Percentiles rank a stretch among this genome's conserved stretches.
phyloP scores from a whole-genome alignment of 2,113 vertebrate species.

The Aphelocoma coerulescens region DNA sequence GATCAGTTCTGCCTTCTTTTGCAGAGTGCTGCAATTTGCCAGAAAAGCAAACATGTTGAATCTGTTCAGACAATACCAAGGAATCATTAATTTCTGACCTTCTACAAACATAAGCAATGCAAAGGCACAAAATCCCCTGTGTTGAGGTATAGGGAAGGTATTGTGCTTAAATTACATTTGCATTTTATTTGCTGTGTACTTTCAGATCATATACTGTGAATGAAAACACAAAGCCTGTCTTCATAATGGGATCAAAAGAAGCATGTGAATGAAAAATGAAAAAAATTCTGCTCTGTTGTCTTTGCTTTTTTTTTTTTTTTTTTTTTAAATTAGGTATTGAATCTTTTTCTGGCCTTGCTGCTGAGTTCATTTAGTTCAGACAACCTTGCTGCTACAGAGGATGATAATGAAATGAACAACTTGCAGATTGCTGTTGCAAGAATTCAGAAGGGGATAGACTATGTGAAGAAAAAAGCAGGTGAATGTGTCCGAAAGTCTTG shows the following conservation, averaged over 20 bases:
- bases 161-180: background rate
- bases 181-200: background rate
- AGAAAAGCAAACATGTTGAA: background rate
- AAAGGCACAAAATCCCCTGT: background rate
- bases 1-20: background rate
- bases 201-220: background rate
- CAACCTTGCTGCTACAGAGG: constrained; percentile 83
- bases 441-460: constrained; percentile 82
- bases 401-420: constrained; percentile 89
- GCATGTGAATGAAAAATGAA: background rate
- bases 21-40: background rate
- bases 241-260: background rate
- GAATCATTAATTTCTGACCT: background rate
- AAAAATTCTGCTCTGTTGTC: background rate
- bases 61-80: background rate
- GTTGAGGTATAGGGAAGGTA: background rate
- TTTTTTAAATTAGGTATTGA: constrained; percentile 81
- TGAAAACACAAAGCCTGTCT: background rate
- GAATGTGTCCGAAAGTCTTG: constrained; percentile 75
- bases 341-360: constrained; percentile 93
- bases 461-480: constrained; percentile 70
- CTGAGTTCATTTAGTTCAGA: constrained; percentile 97
- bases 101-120: background rate
- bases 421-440: constrained; percentile 86
- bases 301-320: background rate